phyloP scores from a whole-genome alignment of 2,888 invertebrate species.

The Neoaliturus tenellus region DNA sequence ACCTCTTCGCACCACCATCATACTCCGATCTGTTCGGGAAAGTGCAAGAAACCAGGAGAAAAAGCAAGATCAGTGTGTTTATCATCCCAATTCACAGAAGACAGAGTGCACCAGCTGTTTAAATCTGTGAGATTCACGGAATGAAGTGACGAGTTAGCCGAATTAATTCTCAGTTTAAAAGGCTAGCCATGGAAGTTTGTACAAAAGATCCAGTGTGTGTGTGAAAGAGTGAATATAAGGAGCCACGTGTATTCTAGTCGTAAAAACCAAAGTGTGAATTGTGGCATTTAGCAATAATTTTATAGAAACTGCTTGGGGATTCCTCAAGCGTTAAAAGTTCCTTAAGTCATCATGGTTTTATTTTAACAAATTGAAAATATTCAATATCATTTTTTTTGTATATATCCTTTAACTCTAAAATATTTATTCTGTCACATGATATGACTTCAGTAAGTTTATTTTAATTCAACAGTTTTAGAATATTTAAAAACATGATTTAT shows the following conservation, averaged over 20 bases:
- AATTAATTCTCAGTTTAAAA: not conserved
- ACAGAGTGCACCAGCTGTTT: slow-evolving; percentile 33
- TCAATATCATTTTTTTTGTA: too few relatives aligned
- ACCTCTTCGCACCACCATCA: slow-evolving; percentile 76
- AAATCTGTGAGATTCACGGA: not conserved
- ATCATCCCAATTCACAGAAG: slow-evolving; percentile 61
- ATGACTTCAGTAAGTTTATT: too few relatives aligned
- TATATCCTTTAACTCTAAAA: too few relatives aligned
- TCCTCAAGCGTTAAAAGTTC: not conserved
- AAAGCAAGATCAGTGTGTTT: slow-evolving; percentile 59
- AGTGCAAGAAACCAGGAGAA: slow-evolving; percentile 48
- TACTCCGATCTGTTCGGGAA: slow-evolving; percentile 72
- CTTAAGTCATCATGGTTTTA: too few relatives aligned
- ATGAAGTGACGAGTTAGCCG: not conserved
- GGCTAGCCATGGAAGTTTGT: not conserved
- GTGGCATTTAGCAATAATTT: not conserved
- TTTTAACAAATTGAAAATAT: too few relatives aligned
- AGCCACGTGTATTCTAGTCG: slow-evolving; percentile 25
- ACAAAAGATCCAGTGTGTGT: not conserved
- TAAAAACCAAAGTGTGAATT: not conserved
- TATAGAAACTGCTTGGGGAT: not conserved
- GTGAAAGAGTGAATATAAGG: not conserved
- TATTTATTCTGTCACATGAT: too few relatives aligned
- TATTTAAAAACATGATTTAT: too few relatives aligned
- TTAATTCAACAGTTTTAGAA: too few relatives aligned